phyloP scores from a whole-genome alignment of 2,888 invertebrate species.

The Drosophila tripunctata region DNA sequence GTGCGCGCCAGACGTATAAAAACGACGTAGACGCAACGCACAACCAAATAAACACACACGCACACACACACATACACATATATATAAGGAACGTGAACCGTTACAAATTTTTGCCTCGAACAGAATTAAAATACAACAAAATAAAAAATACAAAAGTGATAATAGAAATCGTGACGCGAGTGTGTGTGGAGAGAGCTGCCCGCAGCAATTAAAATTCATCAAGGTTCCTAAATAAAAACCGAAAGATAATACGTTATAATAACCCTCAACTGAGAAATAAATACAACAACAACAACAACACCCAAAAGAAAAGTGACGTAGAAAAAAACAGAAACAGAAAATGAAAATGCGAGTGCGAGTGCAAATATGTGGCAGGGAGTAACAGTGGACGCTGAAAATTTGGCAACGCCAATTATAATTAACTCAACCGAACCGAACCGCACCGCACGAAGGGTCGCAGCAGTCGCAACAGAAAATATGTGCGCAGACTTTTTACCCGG shows the following conservation, averaged over 20 bases:
- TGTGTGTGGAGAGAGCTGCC: conserved; percentile 10
- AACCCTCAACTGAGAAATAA: background rate
- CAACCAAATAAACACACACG: conserved; percentile 3
- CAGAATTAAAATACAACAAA: conserved; percentile 18
- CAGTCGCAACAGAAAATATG: conserved; percentile 54
- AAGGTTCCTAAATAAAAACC: conserved; percentile 45
- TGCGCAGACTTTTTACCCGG: conserved; percentile 62
- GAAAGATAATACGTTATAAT: conserved; percentile 7
- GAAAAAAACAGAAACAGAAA: conserved; percentile 14
- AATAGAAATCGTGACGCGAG: conserved; percentile 37
- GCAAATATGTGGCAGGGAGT: conserved; percentile 30
- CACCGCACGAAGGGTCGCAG: conserved; percentile 23
- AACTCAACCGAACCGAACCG: conserved; percentile 22
- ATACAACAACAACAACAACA: background rate
- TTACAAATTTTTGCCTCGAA: conserved; percentile 29
- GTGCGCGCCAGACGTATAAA: conserved; percentile 59
- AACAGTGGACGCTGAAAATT: conserved; percentile 21
- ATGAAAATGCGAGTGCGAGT: conserved; percentile 37
- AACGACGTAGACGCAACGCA: conserved; percentile 2
- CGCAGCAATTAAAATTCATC: conserved; percentile 40
- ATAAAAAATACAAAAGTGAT: conserved; percentile 34
- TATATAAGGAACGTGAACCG: conserved; percentile 42
- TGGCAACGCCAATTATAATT: conserved; percentile 55
- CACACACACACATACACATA: conserved; percentile 12
- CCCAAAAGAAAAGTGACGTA: background rate